Percentiles rank a stretch among this genome's conserved stretches.
Evolutionary conservation across 2,113 vertebrate genomes (phyloP).

Genomic region (Epinephelus lanceolatus): DNA sequence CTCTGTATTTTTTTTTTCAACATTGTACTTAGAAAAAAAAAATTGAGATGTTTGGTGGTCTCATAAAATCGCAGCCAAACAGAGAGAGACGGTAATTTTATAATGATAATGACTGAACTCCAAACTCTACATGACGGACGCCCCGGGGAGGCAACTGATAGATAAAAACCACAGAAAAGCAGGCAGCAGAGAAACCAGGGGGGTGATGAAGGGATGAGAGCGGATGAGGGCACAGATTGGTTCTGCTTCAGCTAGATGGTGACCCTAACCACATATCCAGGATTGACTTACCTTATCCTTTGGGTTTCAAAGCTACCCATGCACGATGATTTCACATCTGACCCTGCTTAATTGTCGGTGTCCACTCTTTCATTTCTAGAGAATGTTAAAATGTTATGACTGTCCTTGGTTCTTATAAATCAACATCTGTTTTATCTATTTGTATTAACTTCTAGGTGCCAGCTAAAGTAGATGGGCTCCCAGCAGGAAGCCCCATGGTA

Average conservation of each 20-base stretch:
- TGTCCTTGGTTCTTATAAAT: background rate
- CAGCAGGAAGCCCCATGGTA: slow-evolving; percentile 60
- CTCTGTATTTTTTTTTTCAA: slow-evolving; percentile 18
- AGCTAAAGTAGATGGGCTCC: slow-evolving; percentile 62
- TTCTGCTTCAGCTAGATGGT: slow-evolving; percentile 47
- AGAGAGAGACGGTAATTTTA: slow-evolving; percentile 71
- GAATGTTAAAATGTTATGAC: background rate
- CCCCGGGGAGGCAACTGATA: slow-evolving; percentile 62
- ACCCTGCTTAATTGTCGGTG: slow-evolving; percentile 29
- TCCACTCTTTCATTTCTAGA: background rate
- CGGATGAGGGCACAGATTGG: slow-evolving; percentile 53
- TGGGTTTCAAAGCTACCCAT: background rate
- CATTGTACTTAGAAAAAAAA: slow-evolving; percentile 43
- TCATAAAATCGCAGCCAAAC: slow-evolving; percentile 75
- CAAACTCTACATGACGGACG: slow-evolving; percentile 61
- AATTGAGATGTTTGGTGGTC: slow-evolving; percentile 72
- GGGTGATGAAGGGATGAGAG: slow-evolving; percentile 51
- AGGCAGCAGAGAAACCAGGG: slow-evolving; percentile 13
- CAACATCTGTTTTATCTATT: slow-evolving; percentile 10
- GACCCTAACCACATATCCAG: slow-evolving; percentile 54
- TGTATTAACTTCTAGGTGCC: slow-evolving; percentile 49
- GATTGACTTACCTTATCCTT: slow-evolving; percentile 43
- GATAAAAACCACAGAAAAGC: slow-evolving; percentile 66
- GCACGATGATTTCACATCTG: slow-evolving; percentile 20
- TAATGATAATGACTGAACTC: slow-evolving; percentile 76